Conservation (phyloP, 2,888 invertebrate genomes). For the Eremobia ochroleuca region DNA sequence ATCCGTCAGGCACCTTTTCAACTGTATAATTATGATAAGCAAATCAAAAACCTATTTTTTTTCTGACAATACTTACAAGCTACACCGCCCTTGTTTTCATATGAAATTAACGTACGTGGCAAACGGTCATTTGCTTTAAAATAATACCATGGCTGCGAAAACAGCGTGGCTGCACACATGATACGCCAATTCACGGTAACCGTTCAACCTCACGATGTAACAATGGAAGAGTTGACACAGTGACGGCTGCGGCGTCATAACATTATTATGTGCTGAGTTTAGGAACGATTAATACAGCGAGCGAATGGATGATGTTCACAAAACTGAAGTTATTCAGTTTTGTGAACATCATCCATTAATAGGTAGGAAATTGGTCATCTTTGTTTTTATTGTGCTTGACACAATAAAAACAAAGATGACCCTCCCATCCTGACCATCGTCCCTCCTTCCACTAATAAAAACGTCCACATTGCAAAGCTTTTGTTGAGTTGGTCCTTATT, state of each 20-base stretch:
- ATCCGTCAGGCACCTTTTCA: not conserved
- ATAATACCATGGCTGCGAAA: slow-evolving; percentile 33
- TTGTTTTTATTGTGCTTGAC: not conserved
- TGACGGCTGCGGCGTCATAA: not conserved
- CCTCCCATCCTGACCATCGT: too few relatives aligned
- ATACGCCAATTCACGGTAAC: not conserved
- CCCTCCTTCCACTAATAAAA: not conserved
- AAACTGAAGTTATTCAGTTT: too few relatives aligned
- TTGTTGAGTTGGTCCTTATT: not conserved
- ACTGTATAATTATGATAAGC: not conserved
- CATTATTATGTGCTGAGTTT: not conserved
- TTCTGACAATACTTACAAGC: too few relatives aligned
- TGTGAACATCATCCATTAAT: too few relatives aligned
- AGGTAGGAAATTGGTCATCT: not conserved
- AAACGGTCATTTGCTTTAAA: not conserved
- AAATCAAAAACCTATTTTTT: not conserved
- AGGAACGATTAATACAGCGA: not conserved
- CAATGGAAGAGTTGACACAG: not conserved
- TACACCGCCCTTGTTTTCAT: not conserved
- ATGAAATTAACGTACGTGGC: not conserved
- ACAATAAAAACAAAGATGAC: too few relatives aligned
- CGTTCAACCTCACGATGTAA: not conserved
- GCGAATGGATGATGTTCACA: not conserved
- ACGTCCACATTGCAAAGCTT: not conserved
- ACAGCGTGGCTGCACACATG: slow-evolving; percentile 22